A percentile compares a stretch with the other conserved stretches of the same genome.
Evolutionary conservation across 1,140 invertebrate genomes (phyloP).

Genomic region (Dendrolimus kikuchii): DNA sequence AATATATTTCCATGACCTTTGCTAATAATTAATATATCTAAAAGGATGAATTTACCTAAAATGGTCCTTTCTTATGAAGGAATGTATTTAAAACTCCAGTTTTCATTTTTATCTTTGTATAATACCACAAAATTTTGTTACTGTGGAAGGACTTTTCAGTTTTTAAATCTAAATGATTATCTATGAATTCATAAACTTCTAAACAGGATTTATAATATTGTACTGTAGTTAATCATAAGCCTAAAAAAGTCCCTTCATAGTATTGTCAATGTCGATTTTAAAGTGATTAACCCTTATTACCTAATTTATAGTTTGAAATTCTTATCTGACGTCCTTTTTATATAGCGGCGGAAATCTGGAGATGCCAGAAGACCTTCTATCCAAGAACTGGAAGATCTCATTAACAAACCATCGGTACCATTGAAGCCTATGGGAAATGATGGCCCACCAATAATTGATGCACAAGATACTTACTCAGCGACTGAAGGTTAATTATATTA

Average conservation of each 20-base stretch:
- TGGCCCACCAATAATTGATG: conserved; percentile 91
- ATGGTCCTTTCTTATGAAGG: no score
- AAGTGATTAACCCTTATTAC: conserved; percentile 33
- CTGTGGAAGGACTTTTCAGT: no score
- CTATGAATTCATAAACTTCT: no score
- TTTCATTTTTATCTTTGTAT: no score
- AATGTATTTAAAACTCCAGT: no score
- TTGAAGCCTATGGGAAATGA: conserved; percentile 82
- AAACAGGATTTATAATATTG: no score
- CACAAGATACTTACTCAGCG: conserved; percentile 91
- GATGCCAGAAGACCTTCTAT: conserved; percentile 89
- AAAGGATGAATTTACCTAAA: no score
- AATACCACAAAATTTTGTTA: no score
- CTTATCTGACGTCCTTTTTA: conserved; percentile 13
- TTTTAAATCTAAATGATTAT: no score
- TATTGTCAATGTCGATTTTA: conserved; percentile 19
- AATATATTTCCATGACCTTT: no score
- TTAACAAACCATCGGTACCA: conserved; percentile 93
- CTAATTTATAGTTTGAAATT: not conserved
- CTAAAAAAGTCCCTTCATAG: not conserved
- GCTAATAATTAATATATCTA: no score
- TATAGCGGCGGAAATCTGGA: conserved; percentile 87
- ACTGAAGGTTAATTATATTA: conserved; percentile 82
- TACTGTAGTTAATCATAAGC: no score
- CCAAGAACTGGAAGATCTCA: conserved; percentile 89